Evolutionary conservation across 2,888 invertebrate species (phyloP), one percentile per base, ranked within the genome.

Genomic region (Drosophila affinis): DNA sequence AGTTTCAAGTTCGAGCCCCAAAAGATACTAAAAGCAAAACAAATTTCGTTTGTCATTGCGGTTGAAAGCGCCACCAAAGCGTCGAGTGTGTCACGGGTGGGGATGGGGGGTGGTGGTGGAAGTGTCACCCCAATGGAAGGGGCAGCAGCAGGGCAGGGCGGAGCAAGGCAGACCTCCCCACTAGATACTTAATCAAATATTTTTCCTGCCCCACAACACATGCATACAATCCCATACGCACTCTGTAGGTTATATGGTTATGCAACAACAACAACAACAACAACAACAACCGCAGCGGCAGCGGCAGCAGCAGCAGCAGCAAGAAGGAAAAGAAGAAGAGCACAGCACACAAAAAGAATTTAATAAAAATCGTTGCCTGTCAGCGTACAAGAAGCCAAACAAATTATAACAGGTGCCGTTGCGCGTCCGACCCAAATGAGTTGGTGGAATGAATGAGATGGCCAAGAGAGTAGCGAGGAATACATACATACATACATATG

Each of bases 311-410:
- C 70, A 83, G 70, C 65, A 67, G 67, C 46, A 34, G 17, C 27
- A 14, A 21, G 17, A 47, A 46, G 21, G 45, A 55, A 61, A 68
- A 53, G 56, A 49, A 47, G 55, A 75, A 60, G 67, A 76, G 80
- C 78, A 21, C 21, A 21, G 21, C 21, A 74, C 76, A 69, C 73
- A 62, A 48, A 72, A 81, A 79, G 86, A 83, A 83, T 87, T 87
- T 75, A 79, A 83, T 83, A 86, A 81, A 83, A 83, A 83, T 83
- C 81, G 87, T 78, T 84, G 76, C 60, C 83, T 83, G 83, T 83
- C 83, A 83, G 81, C 83, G 79, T 48, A 79, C 81, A 81, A 84
- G 87, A 86, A 87, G 83, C 87, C 87, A 83, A 87, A 83, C 83
- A 83, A 83, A 83, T 83, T 83, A 81, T 84, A 83, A 87, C 83